phyloP scores from a whole-genome alignment of 2,888 invertebrate species.

The Leucania comma region DNA sequence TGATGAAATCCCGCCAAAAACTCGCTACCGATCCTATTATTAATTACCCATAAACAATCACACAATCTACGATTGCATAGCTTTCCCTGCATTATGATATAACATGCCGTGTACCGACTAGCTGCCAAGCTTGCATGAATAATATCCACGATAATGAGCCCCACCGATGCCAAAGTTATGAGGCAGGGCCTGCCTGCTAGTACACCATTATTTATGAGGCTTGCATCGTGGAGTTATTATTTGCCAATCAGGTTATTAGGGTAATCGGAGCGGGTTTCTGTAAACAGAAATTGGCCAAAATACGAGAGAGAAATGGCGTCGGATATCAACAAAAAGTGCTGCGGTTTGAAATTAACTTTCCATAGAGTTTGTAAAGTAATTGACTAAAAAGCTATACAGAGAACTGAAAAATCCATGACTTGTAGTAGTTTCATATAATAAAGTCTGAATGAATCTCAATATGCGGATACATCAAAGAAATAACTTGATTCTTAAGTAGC shows the following conservation, averaged over 20 bases:
- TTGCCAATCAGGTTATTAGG: constrained; percentile 15
- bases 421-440: no score
- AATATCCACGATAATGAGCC: constrained; percentile 77
- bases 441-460: no score
- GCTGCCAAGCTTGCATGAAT: constrained; percentile 77
- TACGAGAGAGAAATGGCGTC: no score
- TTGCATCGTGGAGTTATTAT: constrained; percentile 25
- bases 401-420: no score
- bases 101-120: constrained; percentile 69
- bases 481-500: no score
- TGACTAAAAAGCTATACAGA: no score
- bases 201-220: constrained; percentile 53
- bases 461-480: no score
- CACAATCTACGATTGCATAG: constrained; percentile 33
- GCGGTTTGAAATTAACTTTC: no score
- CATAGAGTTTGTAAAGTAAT: no score
- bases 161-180: constrained; percentile 71
- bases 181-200: constrained; percentile 41
- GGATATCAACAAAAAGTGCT: no score
- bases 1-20: not conserved
- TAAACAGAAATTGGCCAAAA: not conserved
- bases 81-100: constrained; percentile 77
- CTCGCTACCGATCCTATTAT: not conserved
- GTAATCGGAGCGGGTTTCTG: constrained; percentile 4
- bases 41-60: constrained; percentile 18